Base-by-base conservation (phyloP, 2,113 vertebrate species). In the Esox niger region DNA sequence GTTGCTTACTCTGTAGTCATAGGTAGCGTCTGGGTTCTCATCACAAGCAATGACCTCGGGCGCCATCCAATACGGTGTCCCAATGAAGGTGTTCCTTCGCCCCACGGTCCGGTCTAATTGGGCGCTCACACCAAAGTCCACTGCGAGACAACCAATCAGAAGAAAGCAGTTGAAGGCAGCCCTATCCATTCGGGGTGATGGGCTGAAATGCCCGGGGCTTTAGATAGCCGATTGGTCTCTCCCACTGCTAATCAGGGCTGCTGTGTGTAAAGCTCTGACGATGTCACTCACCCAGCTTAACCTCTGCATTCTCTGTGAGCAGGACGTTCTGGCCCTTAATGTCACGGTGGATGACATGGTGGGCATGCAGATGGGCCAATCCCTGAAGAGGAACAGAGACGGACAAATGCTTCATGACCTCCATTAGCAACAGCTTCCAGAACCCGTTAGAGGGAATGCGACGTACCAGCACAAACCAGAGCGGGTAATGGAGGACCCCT, bases 41-140 rank as follows among this genome's bases (percentile, higher is more conserved):
- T 98, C 97, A 59, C 97, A 99, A 77, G 97, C 97, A 9, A 99
- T 99, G 87, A 99, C 97, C 85, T 99, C 97, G 0, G 97, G 97
- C 33, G 97, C 97, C 97, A 99, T 99, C 97, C 97, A 99, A 68
- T 99, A 99, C 0, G 96, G 97, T 2, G 97, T 99, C 71, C 97
- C 97, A 43, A 99, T 99, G 81, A 99, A 99, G 2, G 97, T 99
- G 82, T 99, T 99, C 70, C 97, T 95, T 79, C 97, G 89, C 29
- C 97, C 97, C 29, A 99, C 97, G 0, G 97, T 99, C 47, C 97
- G 93, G 78, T 99, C 97, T 77, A 99, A 90, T 88, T 99, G 97
- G 73, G 97, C 97, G 0, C 96, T 98, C 71, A 99, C 97, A 20
- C 97, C 97, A 1, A 99, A 99, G 88, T 99, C 97, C 70, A 99